Conservation (phyloP, 1,140 invertebrate genomes). For the Panagrolaimus sp. region DNA sequence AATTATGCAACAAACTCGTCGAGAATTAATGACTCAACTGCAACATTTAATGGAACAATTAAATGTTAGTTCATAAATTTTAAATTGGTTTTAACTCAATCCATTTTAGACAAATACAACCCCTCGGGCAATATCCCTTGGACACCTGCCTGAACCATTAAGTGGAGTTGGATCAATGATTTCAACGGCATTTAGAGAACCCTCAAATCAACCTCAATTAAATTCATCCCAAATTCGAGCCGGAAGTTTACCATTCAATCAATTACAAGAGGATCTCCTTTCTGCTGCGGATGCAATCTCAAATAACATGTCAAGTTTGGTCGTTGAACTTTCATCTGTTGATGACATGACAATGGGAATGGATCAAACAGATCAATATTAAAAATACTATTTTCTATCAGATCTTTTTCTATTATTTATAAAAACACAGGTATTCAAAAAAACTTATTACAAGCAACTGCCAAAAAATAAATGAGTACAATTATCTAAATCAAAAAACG, state of each 20-base stretch:
- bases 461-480: no score
- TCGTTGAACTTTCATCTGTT: slow-evolving; percentile 42
- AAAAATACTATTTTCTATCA: no score
- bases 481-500: no score
- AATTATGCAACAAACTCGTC: slow-evolving; percentile 81
- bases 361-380: no score
- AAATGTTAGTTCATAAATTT: slow-evolving; percentile 67
- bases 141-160: slow-evolving; percentile 29
- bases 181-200: slow-evolving; percentile 36
- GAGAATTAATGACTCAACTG: slow-evolving; percentile 87
- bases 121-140: slow-evolving; percentile 2
- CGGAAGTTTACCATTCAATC: slow-evolving; percentile 28
- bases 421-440: no score
- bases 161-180: slow-evolving; percentile 38
- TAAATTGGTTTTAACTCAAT: background rate
- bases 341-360: no score
- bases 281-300: slow-evolving; percentile 56
- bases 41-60: slow-evolving; percentile 93
- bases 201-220: slow-evolving; percentile 3
- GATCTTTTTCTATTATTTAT: no score
- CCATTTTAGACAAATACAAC: slow-evolving; percentile 1
- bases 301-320: slow-evolving; percentile 52
- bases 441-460: no score
- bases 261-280: slow-evolving; percentile 44
- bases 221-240: slow-evolving; percentile 13